phyloP scores from a whole-genome alignment of 2,797 vertebrate species.

The Coendou prehensilis region DNA sequence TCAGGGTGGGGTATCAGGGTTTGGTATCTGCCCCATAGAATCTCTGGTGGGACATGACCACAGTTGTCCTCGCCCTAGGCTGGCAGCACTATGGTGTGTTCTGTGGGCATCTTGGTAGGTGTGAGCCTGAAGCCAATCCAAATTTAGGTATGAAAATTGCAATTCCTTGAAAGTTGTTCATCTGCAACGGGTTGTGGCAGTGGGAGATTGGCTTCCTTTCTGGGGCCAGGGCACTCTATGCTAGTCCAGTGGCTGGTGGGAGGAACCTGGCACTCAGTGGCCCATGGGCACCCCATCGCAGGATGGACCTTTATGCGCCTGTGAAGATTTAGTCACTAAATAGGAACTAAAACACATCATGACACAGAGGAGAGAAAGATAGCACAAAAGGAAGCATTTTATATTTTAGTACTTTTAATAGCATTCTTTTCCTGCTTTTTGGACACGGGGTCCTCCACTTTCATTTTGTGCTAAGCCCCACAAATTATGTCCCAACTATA shows the following conservation, averaged over 20 bases:
- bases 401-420: background rate
- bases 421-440: background rate
- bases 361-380: background rate
- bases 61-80: background rate
- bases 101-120: background rate
- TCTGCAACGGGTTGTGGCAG: background rate
- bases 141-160: background rate
- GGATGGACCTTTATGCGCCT: background rate
- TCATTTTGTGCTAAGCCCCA: slow-evolving; percentile 20
- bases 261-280: background rate
- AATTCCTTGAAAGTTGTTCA: background rate
- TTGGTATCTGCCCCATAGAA: background rate
- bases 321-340: background rate
- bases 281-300: background rate
- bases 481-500: slow-evolving; percentile 5
- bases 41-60: background rate
- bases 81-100: background rate
- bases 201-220: background rate
- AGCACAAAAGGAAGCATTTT: background rate
- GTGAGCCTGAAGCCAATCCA: background rate
- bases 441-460: background rate
- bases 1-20: background rate
- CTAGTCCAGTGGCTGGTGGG: background rate
- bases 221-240: background rate
- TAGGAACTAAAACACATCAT: background rate